These are phyloP conservation scores for Phalacrocorax pelagicus DNA, from an alignment of 2,113 vertebrate genomes.

Conservation along the genomic window DNA sequence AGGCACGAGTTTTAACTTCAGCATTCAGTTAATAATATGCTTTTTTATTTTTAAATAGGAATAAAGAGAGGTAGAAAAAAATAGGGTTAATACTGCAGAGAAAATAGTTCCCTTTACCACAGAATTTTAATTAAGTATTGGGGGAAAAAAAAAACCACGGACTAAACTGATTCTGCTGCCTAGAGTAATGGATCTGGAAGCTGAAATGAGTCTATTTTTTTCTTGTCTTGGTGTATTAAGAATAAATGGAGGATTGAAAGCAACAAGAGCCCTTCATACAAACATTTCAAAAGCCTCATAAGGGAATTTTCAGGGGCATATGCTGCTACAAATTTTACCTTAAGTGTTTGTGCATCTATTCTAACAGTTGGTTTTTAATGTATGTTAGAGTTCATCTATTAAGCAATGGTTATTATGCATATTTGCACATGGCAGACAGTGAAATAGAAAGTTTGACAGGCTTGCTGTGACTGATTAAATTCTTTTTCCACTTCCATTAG, in stretches of 20 bases:
- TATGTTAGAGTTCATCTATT: background rate
- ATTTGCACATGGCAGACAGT: background rate
- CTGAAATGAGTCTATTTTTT: background rate
- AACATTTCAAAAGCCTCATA: background rate
- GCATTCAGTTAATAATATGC: background rate
- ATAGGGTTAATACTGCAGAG: background rate
- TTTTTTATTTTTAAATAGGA: background rate
- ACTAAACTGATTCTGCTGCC: background rate
- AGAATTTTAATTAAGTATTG: background rate
- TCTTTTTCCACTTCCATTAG: slow-evolving; percentile 5
- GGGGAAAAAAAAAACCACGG: background rate
- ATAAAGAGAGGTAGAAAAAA: background rate
- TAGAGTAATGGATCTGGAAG: background rate
- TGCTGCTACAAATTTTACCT: background rate
- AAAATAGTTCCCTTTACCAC: background rate
- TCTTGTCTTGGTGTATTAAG: background rate
- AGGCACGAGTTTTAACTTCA: background rate
- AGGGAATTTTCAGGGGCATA: background rate
- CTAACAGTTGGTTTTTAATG: background rate
- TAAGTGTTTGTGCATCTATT: background rate
- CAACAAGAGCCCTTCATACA: background rate
- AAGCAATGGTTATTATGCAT: background rate
- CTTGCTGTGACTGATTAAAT: slow-evolving; percentile 1
- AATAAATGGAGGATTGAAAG: background rate
- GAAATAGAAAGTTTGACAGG: background rate